phyloP scores from a whole-genome alignment of 2,888 invertebrate species.

The Mythimna loreyi region DNA sequence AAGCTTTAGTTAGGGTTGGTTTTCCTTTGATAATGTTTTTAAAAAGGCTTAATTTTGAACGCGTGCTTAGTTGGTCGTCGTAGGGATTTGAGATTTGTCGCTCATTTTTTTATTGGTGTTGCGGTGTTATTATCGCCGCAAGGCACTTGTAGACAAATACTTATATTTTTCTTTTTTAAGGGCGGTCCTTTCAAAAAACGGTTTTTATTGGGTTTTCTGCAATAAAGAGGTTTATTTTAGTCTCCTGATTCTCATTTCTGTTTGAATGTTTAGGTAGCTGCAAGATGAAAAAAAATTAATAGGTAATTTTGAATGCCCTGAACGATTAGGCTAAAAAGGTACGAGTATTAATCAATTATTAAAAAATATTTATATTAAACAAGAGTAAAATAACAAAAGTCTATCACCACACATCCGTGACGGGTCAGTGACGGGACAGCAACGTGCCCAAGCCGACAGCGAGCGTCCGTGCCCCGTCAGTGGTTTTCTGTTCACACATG shows the following conservation, averaged over 20 bases:
- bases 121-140: slow-evolving; percentile 83
- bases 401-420: too few relatives aligned
- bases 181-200: neutral
- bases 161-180: slow-evolving; percentile 64
- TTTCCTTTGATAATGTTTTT: slow-evolving; percentile 58
- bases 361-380: too few relatives aligned
- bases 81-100: slow-evolving; percentile 86
- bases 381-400: too few relatives aligned
- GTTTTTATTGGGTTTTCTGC: slow-evolving; percentile 9
- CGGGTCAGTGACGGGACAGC: too few relatives aligned
- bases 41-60: slow-evolving; percentile 88
- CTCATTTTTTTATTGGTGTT: slow-evolving; percentile 86
- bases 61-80: slow-evolving; percentile 88
- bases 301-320: too few relatives aligned
- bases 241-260: neutral
- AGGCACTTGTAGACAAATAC: slow-evolving; percentile 78
- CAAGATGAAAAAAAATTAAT: neutral
- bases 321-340: too few relatives aligned
- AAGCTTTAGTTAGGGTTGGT: slow-evolving; percentile 31
- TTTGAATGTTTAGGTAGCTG: neutral
- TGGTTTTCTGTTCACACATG: too few relatives aligned
- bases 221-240: neutral
- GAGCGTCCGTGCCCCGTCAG: too few relatives aligned
- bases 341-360: too few relatives aligned
- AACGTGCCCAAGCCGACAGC: too few relatives aligned